Evolutionary conservation across 2,888 invertebrate genomes (phyloP).

Genomic region (Meteorus cinctellus): DNA sequence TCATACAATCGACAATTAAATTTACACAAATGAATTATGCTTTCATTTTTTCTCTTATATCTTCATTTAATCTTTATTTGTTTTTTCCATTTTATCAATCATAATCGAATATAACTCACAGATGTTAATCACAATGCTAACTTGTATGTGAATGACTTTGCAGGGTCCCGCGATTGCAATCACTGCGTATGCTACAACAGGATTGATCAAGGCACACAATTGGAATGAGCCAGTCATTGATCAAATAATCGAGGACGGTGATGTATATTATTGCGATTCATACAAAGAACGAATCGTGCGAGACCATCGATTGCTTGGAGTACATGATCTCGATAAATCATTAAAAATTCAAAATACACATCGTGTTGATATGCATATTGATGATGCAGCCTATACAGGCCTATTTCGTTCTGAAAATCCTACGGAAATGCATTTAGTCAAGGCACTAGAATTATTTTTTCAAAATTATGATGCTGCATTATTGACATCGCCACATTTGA

Average conservation of each 20-base stretch:
- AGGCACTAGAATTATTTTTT: constrained; percentile 66
- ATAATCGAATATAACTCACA: background rate
- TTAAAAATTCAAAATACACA: constrained; percentile 61
- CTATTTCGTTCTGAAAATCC: constrained; percentile 65
- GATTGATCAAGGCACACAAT: constrained; percentile 60
- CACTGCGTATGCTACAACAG: constrained; percentile 66
- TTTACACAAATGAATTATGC: background rate
- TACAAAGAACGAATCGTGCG: constrained; percentile 58
- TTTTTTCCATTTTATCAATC: background rate
- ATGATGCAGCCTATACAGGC: constrained; percentile 65
- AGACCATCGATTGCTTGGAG: constrained; percentile 59
- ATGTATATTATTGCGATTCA: constrained; percentile 65
- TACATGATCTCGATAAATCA: constrained; percentile 59
- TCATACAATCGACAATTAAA: background rate
- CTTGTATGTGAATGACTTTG: background rate
- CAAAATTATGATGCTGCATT: constrained; percentile 60
- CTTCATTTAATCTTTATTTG: background rate
- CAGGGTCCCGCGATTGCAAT: constrained; percentile 69
- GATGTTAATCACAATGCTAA: constrained; percentile 25
- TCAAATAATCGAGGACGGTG: constrained; percentile 68
- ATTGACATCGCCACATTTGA: constrained; percentile 61
- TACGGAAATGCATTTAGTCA: constrained; percentile 62
- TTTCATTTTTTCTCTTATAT: background rate
- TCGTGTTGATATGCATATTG: constrained; percentile 58
- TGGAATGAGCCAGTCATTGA: constrained; percentile 68